phyloP scores from a whole-genome alignment of 53 echinoderm and acorn worm species.

The Holothuria leucospilota region DNA sequence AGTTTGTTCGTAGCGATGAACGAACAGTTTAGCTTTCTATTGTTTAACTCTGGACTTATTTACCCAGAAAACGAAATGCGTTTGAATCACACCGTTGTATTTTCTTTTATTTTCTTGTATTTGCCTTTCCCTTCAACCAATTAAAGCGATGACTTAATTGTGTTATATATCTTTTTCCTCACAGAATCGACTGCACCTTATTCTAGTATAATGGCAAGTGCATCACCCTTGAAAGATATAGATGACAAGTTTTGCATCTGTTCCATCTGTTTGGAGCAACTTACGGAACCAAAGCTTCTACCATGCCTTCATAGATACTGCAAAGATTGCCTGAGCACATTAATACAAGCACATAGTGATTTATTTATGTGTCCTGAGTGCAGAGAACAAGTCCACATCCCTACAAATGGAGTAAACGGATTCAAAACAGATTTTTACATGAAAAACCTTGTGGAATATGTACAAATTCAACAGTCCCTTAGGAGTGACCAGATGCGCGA shows the following conservation, averaged over 20 bases:
- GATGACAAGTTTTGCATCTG: slow-evolving; percentile 19
- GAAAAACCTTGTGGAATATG: neutral
- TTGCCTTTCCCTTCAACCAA: too few species aligned
- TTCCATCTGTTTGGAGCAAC: slow-evolving; percentile 28
- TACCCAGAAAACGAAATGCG: too few species aligned
- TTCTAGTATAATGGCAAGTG: neutral
- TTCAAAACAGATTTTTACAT: slow-evolving; percentile 23
- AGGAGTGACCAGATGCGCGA: neutral
- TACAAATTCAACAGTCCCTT: slow-evolving; percentile 4
- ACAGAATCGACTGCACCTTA: too few species aligned
- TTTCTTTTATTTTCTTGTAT: too few species aligned
- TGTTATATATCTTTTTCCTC: too few species aligned
- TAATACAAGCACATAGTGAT: neutral
- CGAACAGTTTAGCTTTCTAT: too few species aligned
- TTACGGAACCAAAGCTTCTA: slow-evolving; percentile 9
- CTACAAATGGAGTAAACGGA: neutral
- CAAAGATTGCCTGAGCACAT: neutral
- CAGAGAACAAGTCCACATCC: neutral
- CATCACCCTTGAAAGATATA: slow-evolving; percentile 8
- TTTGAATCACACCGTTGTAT: too few species aligned
- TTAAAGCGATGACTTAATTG: too few species aligned
- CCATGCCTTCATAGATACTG: slow-evolving; percentile 28
- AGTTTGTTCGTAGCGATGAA: too few species aligned
- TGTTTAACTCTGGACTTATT: too few species aligned
- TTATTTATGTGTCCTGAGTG: slow-evolving; percentile 3